Base-by-base conservation (phyloP, 2,797 vertebrate genomes). In the Prunella strophiata region DNA sequence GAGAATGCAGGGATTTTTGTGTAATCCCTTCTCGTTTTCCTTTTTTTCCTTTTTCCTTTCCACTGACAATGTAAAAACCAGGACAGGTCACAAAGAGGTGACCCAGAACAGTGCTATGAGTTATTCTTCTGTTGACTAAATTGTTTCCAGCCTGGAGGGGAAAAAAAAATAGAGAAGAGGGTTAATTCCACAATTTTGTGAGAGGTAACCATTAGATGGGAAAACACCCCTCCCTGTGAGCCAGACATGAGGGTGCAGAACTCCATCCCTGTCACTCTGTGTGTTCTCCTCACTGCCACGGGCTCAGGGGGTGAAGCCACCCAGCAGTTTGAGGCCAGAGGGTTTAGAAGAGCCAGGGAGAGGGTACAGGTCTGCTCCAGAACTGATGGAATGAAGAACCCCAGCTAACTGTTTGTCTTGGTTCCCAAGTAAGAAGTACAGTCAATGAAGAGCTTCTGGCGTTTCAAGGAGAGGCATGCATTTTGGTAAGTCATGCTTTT, bases 91-190 rank as follows among this genome's bases (percentile, higher is more conserved):
- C 25, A 26, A 13, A 51, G 30, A 55, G 19, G 20, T 6, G 13
- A 48, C 22, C 55, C 27, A 43, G 54, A 81, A 61, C 0, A 0
- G 25, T 42, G 36, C 43, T 68, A 1, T 40, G 29, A 51, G 38
- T 71, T 74, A 30, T 51, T 92, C 20, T 83, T 71, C 23, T 76
- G 13, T 63, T 74, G 65, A 30, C 42, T 51, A 30, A n/a, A 32
- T 52, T 55, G 27, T 59, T 68, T 74, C 23, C 36, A 52, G 48
- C 30, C 43, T 55, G 40, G 26, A 89, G n/a, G 13, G 48, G 17
- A 32, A 32, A n/a, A 36, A 7, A 14, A 71, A 26, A 61, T 81
- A 40, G 59, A 66, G 36, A 63, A 66, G n/a, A 58, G n/a, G 10
- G 17, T 40, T 71, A 42, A 71, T 70, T 20, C 25, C 16, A 4